Evolutionary conservation across 1,140 invertebrate species (phyloP).

Genomic region (Cotesia typhae): DNA sequence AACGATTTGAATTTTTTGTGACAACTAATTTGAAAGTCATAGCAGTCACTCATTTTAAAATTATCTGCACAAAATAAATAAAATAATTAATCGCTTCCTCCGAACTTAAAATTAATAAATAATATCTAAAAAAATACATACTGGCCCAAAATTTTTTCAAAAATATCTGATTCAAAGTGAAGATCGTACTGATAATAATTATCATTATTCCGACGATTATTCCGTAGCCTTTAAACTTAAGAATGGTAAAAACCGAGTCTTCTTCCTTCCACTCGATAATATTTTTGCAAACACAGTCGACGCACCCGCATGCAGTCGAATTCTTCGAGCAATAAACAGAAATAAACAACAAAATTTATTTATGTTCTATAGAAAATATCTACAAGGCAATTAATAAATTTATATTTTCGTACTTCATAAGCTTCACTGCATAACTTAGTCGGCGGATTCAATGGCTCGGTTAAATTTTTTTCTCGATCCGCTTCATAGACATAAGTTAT

Average conservation of each 20-base stretch:
- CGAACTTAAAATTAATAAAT: too few species aligned
- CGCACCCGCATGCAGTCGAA: constrained; percentile 76
- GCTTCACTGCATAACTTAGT: constrained; percentile 71
- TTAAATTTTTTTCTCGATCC: constrained; percentile 39
- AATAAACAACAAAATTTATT: too few species aligned
- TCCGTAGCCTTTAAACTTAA: constrained; percentile 46
- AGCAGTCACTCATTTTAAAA: too few species aligned
- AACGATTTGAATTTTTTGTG: too few species aligned
- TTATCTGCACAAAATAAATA: too few species aligned
- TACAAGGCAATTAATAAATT: constrained; percentile 4
- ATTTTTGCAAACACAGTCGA: constrained; percentile 79
- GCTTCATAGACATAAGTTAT: constrained; percentile 69
- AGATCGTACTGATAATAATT: constrained; percentile 29
- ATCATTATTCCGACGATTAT: constrained; percentile 43
- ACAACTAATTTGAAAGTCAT: too few species aligned
- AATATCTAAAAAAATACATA: constrained; percentile 7
- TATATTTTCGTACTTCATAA: constrained; percentile 59
- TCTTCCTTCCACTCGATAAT: constrained; percentile 15
- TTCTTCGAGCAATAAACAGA: constrained; percentile 43
- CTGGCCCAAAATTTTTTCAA: constrained; percentile 1
- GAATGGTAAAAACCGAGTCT: constrained; percentile 35
- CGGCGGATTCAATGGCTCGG: constrained; percentile 64
- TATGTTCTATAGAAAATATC: too few species aligned
- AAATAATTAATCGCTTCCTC: too few species aligned
- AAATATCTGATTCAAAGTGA: constrained; percentile 12